Base-by-base conservation (phyloP, 2,113 vertebrate species). In the Oryzias woworae region DNA sequence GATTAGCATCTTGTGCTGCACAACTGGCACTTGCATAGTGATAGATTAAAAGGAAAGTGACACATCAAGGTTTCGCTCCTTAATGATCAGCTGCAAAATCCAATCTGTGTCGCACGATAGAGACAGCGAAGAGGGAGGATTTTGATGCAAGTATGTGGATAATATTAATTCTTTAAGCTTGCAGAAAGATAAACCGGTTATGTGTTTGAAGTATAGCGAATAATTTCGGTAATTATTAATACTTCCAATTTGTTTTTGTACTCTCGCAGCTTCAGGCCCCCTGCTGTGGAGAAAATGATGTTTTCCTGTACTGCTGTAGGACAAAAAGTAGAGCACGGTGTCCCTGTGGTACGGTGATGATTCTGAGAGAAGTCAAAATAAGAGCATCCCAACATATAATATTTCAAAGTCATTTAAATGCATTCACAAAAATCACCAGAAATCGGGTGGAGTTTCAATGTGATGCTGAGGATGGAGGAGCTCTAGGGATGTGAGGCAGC, bases 401-500 rank as follows among this genome's bases (percentile, higher is more conserved):
- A n/a, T 8, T 53, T 31, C 26, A 53, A 8, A 7, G 50, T 46
- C 24, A 31, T 53, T 66, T 10, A 23, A 41, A 47, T 18, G 45
- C 45, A 7, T 18, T 47, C 45, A 47, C 45, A 17, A 36, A 36
- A 36, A 36, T 36, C 12, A 12, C 36, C 8, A 36, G 36, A 36
- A 36, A 36, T 13, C 36, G 8, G 31, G 7, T 8, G 7, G n/a
- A 41, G 58, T 51, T 48, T 50, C 67, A 69, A 49, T 59, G 45
- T 48, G 52, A 20, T 59, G 59, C n/a, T 58, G 18, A 55, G 28
- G 42, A 62, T 26, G 3, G 22, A 73, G 44, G 28, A 26, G 67
- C 61, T 51, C 45, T 14, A 28, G 53, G 64, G 60, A 45, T 26
- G 43, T 24, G 14, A 62, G 43, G 69, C 23, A 44, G 58, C 71